Base-by-base conservation (phyloP, 2,113 vertebrate species). In the Upupa epops region DNA sequence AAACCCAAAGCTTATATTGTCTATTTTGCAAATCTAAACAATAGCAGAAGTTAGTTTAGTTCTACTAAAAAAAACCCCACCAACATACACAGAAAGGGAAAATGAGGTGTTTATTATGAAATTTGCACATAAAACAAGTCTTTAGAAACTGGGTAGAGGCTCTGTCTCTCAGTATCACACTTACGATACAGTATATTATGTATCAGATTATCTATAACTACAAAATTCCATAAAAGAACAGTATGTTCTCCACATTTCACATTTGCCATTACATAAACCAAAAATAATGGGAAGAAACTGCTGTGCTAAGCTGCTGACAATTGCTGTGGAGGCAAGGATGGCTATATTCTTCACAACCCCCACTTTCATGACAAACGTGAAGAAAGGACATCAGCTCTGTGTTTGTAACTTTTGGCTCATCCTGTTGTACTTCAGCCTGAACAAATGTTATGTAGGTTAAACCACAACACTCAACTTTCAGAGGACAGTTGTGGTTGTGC, bases 391-490 rank as follows among this genome's bases (percentile, higher is more conserved):
- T 37, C 66, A 95, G 59, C 19, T 36, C n/a, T 28, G 52, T 54
- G 51, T 88, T 48, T 37, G 2, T 34, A 34, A 83, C 79, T 84
- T 63, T 90, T 82, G 59, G 46, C 59, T 92, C 86, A 56, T 45
- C 11, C 18, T 75, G 25, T 13, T n/a, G 1, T 63, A 81, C 24
- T 46, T 90, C 70, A 59, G 48, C 42, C 61, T 65, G 49, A 69
- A 73, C 63, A 55, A 61, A 68, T 20, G 8, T 92, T 66, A 87
- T 56, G 56, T 55, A 92, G 92, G 80, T 86, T 95, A 94, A 95
- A 69, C 88, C 77, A 69, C 93, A 93, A 63, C 32, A 82, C 29
- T 32, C 34, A 46, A 28, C 63, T 92, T 82, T 77, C 34, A 66
- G 34, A 82, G 25, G 17, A 82, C 10, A 4, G 26, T 56, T 32